These are phyloP conservation scores for Mesochorus sp. DNA, from an alignment of 2,888 invertebrate genomes.

Conservation along the genomic window DNA sequence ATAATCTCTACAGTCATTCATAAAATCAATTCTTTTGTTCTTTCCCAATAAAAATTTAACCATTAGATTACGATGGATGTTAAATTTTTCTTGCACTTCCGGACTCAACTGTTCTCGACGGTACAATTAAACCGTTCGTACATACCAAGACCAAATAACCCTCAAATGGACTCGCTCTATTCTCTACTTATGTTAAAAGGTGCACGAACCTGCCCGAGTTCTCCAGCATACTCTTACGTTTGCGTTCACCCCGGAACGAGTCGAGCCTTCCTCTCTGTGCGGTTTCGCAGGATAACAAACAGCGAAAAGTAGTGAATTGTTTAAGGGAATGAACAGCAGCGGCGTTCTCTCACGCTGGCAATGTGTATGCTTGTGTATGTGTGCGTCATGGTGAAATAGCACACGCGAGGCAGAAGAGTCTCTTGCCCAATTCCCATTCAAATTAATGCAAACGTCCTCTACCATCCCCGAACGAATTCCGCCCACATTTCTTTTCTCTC, in stretches of 20 bases:
- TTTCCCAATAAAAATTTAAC: constrained; percentile 27
- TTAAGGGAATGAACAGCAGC: constrained; percentile 54
- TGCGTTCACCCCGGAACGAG: background rate
- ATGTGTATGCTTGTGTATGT: background rate
- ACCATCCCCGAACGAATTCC: constrained; percentile 67
- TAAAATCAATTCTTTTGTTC: too few relatives aligned
- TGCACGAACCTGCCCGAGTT: constrained; percentile 33
- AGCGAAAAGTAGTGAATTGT: constrained; percentile 70
- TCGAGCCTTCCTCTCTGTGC: constrained; percentile 16
- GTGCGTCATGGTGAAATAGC: constrained; percentile 39
- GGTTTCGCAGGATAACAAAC: constrained; percentile 67
- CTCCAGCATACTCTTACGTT: background rate
- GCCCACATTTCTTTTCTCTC: constrained; percentile 65
- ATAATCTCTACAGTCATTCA: too few relatives aligned
- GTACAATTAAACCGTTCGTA: constrained; percentile 48
- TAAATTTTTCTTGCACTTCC: too few relatives aligned
- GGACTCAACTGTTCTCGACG: too few relatives aligned
- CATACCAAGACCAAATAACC: too few relatives aligned
- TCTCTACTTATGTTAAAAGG: constrained; percentile 27
- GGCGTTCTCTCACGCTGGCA: constrained; percentile 9
- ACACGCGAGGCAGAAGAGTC: constrained; percentile 60
- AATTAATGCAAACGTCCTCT: constrained; percentile 76
- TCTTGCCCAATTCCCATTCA: constrained; percentile 75
- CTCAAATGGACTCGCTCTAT: constrained; percentile 3
- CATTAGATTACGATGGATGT: constrained; percentile 10